A percentile compares a stretch with the other conserved stretches of the same genome.
Evolutionary conservation across 2,797 vertebrate genomes (phyloP).

Genomic region (Onychomys torridus): DNA sequence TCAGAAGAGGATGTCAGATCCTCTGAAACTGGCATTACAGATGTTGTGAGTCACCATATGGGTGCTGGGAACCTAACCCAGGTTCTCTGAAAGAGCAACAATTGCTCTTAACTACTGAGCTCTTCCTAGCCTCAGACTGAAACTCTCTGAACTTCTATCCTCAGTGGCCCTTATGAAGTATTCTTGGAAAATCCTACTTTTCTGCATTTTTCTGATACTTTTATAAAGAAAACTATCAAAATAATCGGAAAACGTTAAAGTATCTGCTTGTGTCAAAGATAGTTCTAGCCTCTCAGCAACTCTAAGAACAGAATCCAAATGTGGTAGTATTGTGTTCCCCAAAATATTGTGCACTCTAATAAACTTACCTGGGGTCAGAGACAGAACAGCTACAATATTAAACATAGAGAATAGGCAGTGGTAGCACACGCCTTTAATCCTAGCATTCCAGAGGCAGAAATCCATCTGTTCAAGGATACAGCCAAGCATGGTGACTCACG

Average conservation of each 20-base stretch:
- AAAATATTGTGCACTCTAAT: no score
- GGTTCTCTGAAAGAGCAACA: neutral
- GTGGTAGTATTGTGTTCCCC: no score
- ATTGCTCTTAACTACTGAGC: neutral
- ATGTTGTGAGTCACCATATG: neutral
- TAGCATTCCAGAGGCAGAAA: no score
- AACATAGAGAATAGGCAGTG: no score
- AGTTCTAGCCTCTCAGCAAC: neutral
- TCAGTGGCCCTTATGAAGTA: neutral
- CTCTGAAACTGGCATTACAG: neutral
- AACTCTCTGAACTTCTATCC: neutral
- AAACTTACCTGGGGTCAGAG: no score
- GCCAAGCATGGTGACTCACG: no score
- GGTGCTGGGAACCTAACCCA: neutral
- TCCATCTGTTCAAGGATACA: no score
- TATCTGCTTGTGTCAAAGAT: neutral
- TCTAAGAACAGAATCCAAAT: neutral
- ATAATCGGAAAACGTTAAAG: constrained; percentile 50
- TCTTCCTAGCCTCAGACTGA: neutral
- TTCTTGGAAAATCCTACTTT: constrained; percentile 42
- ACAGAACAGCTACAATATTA: no score
- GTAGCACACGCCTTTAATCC: no score
- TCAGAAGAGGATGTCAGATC: neutral
- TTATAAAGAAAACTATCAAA: neutral
- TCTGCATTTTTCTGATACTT: constrained; percentile 23